These are phyloP conservation scores for Drosophila grimshawi DNA, from an alignment of 1,140 invertebrate genomes.

Conservation along the genomic window DNA sequence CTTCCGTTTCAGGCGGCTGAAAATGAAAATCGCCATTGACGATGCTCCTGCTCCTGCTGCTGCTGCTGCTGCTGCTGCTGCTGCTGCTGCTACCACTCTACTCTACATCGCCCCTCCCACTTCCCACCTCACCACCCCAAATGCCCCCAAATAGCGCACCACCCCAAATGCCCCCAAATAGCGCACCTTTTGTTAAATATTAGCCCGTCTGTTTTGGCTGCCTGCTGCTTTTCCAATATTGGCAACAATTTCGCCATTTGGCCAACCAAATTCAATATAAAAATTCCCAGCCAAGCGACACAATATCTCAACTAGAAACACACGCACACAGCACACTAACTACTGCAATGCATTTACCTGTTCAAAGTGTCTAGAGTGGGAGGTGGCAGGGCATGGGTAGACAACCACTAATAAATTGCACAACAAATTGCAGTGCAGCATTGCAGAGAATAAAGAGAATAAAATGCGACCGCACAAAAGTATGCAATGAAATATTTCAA, in stretches of 20 bases:
- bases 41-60: no score
- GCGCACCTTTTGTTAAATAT: constrained; percentile 60
- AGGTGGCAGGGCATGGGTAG: background rate
- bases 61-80: background rate
- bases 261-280: constrained; percentile 56
- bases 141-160: constrained; percentile 9
- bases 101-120: no score
- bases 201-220: constrained; percentile 18
- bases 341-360: constrained; percentile 10
- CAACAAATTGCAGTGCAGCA: constrained; percentile 54
- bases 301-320: constrained; percentile 27
- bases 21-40: constrained; percentile 65
- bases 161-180: background rate
- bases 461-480: constrained; percentile 55
- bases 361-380: no score
- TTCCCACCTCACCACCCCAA: background rate
- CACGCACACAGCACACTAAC: background rate
- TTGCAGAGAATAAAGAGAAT: background rate
- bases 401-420: constrained; percentile 69
- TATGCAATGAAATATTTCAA: constrained; percentile 70
- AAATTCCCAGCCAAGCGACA: constrained; percentile 68
- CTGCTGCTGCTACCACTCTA: background rate
- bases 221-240: constrained; percentile 48
- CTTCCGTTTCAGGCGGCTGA: constrained; percentile 72
- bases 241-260: constrained; percentile 52